A percentile compares a stretch with the other conserved stretches of the same genome.
phyloP scores from a whole-genome alignment of 2,113 vertebrate species.

The Phylloscopus trochilus region DNA sequence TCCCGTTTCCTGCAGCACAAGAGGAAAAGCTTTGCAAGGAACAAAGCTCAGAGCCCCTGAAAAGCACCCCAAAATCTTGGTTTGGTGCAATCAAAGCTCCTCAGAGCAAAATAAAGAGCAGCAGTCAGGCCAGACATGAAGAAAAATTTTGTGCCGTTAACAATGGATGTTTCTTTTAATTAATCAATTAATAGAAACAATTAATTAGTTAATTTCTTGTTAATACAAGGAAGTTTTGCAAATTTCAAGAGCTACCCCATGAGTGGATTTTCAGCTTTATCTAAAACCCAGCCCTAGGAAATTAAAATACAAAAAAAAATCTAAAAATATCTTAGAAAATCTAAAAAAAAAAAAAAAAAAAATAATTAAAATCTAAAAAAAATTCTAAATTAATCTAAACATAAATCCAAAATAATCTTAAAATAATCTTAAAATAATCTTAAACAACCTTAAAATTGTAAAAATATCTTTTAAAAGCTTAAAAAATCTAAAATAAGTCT shows the following conservation, averaged over 20 bases:
- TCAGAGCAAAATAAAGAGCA: not conserved
- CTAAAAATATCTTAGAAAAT: not conserved
- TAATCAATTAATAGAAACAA: too few species aligned
- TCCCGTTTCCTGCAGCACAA: not conserved
- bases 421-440: not conserved
- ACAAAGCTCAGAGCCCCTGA: not conserved
- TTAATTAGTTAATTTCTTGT: too few species aligned
- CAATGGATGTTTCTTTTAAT: too few species aligned
- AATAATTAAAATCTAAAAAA: too few species aligned
- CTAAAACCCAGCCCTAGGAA: not conserved
- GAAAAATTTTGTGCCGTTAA: too few species aligned
- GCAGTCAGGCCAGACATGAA: accelerated
- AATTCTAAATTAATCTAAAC: too few species aligned
- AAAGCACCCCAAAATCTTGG: not conserved
- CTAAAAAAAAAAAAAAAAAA: too few species aligned
- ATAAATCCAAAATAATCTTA: not conserved
- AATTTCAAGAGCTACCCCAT: accelerated
- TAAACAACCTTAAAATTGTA: not conserved
- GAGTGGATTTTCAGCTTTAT: not conserved
- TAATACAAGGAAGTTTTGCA: not conserved
- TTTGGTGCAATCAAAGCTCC: not conserved
- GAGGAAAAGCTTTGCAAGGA: not conserved
- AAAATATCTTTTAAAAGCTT: too few species aligned
- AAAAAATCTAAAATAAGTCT: not conserved
- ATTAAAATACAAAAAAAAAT: not conserved